Conservation (phyloP, 1,140 invertebrate species). For the Heliconius hermathena region DNA sequence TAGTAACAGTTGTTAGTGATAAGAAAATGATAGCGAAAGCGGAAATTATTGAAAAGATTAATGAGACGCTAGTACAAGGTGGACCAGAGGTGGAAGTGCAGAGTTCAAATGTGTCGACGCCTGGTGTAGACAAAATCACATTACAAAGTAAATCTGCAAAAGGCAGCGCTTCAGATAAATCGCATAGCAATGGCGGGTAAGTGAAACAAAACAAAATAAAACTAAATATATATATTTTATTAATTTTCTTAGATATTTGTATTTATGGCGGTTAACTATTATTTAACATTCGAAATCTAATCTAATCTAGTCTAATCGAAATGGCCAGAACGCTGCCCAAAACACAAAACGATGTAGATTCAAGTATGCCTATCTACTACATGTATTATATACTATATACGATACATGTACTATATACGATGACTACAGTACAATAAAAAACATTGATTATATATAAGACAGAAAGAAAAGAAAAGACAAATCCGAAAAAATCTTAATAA, state of each 20-base stretch:
- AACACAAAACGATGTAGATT: too few relatives aligned
- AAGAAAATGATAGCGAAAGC: slow-evolving; percentile 54
- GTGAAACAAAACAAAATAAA: slow-evolving; percentile 33
- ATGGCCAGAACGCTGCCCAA: too few relatives aligned
- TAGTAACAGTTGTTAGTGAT: slow-evolving; percentile 76
- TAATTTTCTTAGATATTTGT: neutral
- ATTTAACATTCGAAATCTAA: too few relatives aligned
- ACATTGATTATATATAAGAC: too few relatives aligned
- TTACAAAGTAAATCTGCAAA: slow-evolving; percentile 57
- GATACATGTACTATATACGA: too few relatives aligned
- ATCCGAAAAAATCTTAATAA: too few relatives aligned
- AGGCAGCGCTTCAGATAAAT: slow-evolving; percentile 65
- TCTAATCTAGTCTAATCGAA: too few relatives aligned
- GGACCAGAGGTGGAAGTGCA: slow-evolving; percentile 77
- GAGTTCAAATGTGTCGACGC: slow-evolving; percentile 76
- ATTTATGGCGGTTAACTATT: neutral
- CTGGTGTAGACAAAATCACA: slow-evolving; percentile 55
- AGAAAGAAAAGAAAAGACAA: too few relatives aligned
- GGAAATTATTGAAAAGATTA: slow-evolving; percentile 63
- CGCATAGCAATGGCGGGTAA: slow-evolving; percentile 76
- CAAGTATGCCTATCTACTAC: too few relatives aligned
- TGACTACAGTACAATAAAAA: too few relatives aligned
- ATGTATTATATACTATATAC: too few relatives aligned
- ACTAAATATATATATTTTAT: neutral
- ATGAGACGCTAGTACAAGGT: slow-evolving; percentile 72